Percentiles rank a stretch among this genome's conserved stretches.
Conservation (phyloP, 1,140 invertebrate genomes). For the Zeugodacus cucurbitae region DNA sequence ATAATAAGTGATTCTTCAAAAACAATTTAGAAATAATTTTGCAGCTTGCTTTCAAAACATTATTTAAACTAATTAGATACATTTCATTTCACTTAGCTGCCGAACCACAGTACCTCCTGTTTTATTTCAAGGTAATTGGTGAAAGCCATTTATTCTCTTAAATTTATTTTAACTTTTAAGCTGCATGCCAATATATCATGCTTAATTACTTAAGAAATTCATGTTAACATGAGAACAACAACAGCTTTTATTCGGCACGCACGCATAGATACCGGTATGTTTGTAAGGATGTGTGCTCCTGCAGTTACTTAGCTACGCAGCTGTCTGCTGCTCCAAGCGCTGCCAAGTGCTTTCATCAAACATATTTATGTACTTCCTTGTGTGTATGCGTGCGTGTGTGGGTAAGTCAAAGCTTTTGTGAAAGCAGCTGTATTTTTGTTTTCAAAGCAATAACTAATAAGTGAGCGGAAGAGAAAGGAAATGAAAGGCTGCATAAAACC, state of each 20-base stretch:
- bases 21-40: too few species aligned
- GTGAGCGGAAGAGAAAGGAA: background rate
- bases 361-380: too few species aligned
- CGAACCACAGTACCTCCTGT: too few species aligned
- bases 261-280: background rate
- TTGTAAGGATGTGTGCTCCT: background rate
- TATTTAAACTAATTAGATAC: too few species aligned
- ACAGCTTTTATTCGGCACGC: background rate
- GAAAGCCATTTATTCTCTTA: background rate
- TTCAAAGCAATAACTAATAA: conserved; percentile 16
- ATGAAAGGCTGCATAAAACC: conserved; percentile 4
- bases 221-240: conserved; percentile 4
- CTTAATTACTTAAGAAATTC: conserved; percentile 8
- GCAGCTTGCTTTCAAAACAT: too few species aligned
- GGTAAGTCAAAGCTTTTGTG: background rate
- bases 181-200: background rate
- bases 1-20: too few species aligned
- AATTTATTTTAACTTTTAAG: conserved; percentile 11
- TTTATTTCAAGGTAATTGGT: background rate
- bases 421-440: conserved; percentile 3
- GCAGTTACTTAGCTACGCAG: background rate
- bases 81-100: too few species aligned
- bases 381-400: background rate
- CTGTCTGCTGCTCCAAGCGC: background rate
- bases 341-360: background rate